These are phyloP conservation scores for Andrena dorsata DNA, from an alignment of 2,888 invertebrate species.

Conservation along the genomic window DNA sequence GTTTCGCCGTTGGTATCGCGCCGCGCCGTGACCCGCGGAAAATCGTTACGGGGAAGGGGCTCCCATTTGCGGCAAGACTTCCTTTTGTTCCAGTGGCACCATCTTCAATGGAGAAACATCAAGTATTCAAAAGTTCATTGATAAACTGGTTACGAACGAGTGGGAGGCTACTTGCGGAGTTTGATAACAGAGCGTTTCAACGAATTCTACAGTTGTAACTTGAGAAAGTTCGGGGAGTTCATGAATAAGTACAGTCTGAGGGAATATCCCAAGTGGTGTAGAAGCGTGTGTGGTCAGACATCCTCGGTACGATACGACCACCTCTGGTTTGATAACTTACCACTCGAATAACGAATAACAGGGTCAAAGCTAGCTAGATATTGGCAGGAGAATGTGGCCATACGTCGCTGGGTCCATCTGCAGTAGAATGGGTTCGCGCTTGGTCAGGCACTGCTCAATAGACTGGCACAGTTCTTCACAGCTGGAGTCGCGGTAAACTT, in stretches of 20 bases:
- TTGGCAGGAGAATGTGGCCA: background rate
- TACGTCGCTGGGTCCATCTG: background rate
- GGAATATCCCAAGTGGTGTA: background rate
- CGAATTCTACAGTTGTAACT: too few species aligned
- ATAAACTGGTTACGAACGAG: too few species aligned
- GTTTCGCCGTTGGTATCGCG: conserved; percentile 31
- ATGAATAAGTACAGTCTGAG: too few species aligned
- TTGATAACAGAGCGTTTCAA: background rate
- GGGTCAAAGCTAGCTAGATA: background rate
- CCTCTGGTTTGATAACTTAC: background rate
- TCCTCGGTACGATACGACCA: background rate
- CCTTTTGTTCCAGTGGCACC: background rate
- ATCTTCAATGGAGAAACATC: background rate
- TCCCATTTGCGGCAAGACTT: conserved; percentile 1
- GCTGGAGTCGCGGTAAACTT: too few species aligned
- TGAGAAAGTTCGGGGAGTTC: too few species aligned
- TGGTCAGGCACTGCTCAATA: background rate
- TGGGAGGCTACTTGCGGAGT: background rate
- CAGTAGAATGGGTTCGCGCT: conserved; percentile 11
- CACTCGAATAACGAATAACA: background rate
- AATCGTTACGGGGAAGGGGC: conserved; percentile 34
- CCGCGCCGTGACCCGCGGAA: conserved; percentile 2
- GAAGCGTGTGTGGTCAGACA: background rate
- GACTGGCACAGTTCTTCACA: conserved; percentile 1
- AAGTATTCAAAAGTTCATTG: too few species aligned